Conservation (phyloP, 2,797 vertebrate species). For the Limosa lapponica region DNA sequence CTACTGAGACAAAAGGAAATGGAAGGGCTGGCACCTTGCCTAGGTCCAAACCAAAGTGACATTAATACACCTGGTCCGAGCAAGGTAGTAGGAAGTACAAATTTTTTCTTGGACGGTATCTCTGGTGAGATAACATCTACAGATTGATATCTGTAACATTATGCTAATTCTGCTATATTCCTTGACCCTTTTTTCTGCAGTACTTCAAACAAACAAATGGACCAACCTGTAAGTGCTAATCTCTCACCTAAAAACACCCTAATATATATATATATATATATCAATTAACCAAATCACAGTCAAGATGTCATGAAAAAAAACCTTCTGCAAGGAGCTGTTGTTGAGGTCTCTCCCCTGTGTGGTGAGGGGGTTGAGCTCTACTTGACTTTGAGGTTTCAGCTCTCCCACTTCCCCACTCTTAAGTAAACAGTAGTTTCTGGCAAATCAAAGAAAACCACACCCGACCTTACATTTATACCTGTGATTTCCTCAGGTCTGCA, state of each 20-base stretch:
- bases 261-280: not conserved
- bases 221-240: not conserved
- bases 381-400: conserved; percentile 19
- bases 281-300: not conserved
- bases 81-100: not conserved
- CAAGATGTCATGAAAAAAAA: not conserved
- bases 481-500: not conserved
- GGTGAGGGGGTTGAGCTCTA: not conserved
- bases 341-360: not conserved
- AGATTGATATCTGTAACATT: not conserved
- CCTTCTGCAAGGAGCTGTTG: not conserved
- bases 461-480: conserved; percentile 18
- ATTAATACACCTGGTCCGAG: not conserved
- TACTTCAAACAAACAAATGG: not conserved
- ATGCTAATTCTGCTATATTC: not conserved
- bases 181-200: not conserved
- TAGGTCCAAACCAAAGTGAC: not conserved
- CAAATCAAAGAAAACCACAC: conserved; percentile 28
- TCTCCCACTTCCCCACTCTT: not conserved
- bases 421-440: not conserved
- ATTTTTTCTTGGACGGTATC: not conserved
- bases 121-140: not conserved
- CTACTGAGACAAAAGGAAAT: not conserved
- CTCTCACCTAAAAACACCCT: not conserved
- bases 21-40: not conserved